Percentiles rank a stretch among this genome's conserved stretches.
These are phyloP conservation scores for Drosophila quadrilineata DNA, from an alignment of 1,140 invertebrate species.

Conservation along the genomic window DNA sequence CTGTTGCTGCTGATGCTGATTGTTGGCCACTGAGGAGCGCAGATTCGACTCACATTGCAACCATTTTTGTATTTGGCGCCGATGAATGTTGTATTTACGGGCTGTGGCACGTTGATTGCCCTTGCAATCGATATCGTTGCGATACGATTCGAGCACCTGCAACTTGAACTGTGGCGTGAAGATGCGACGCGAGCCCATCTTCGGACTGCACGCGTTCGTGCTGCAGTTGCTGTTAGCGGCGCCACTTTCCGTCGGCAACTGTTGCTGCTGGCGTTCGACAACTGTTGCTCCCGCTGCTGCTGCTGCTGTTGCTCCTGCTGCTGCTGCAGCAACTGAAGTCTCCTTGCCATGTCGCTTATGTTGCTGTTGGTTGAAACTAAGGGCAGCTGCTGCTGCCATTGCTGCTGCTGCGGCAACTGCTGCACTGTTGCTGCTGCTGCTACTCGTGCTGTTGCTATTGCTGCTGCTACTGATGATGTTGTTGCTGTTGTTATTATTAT, in stretches of 20 bases:
- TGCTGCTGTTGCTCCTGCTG: constrained; percentile 22
- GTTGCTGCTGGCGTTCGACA: constrained; percentile 14
- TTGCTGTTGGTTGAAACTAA: constrained; percentile 20
- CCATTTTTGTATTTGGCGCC: constrained; percentile 94
- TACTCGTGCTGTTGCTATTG: not conserved
- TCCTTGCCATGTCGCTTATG: constrained; percentile 21
- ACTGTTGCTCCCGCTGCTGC: constrained; percentile 4
- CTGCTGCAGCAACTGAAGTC: constrained; percentile 27
- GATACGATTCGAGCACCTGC: constrained; percentile 91
- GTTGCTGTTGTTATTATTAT: constrained; percentile 31
- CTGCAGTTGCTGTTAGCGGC: constrained; percentile 24
- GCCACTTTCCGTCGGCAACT: constrained; percentile 7
- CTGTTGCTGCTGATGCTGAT: constrained; percentile 65
- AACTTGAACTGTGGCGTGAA: constrained; percentile 93
- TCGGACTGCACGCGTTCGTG: constrained; percentile 78
- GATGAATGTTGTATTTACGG: constrained; percentile 92
- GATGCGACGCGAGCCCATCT: constrained; percentile 89
- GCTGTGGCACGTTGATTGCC: constrained; percentile 93
- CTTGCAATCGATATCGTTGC: constrained; percentile 90
- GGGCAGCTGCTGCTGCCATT: constrained; percentile 3
- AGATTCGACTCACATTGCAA: constrained; percentile 90
- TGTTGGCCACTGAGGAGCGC: constrained; percentile 85
- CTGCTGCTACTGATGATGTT: not conserved
- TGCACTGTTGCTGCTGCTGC: constrained; percentile 1
- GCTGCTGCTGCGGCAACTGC: constrained; percentile 7